These are phyloP conservation scores for Micrasema minimum DNA, from an alignment of 1,140 invertebrate species.

Conservation along the genomic window DNA sequence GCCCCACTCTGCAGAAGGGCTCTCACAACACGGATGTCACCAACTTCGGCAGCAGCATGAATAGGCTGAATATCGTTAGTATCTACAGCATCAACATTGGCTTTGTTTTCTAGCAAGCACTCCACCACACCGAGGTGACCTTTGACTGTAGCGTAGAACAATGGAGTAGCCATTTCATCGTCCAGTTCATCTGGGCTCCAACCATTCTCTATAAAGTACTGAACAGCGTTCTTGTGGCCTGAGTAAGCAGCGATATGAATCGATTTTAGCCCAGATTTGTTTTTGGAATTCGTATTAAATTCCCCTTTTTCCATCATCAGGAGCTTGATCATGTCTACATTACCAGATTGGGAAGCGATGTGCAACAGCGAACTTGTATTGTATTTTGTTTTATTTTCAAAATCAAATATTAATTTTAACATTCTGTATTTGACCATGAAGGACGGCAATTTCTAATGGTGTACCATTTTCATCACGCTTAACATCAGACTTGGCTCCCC, in stretches of 20 bases:
- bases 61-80: not conserved
- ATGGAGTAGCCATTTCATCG: not conserved
- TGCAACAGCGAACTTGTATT: not conserved
- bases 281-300: not conserved
- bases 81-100: not conserved
- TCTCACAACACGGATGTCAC: not conserved
- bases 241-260: not conserved
- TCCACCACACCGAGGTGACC: not conserved
- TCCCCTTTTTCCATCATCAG: not conserved
- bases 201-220: slow-evolving; percentile 2
- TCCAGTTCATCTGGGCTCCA: not conserved
- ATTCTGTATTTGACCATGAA: not conserved
- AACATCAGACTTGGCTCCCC: not conserved
- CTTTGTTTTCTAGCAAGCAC: slow-evolving; percentile 1
- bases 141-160: not conserved
- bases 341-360: not conserved
- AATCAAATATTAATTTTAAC: not conserved
- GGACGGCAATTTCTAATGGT: slow-evolving; percentile 5
- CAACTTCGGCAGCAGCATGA: not conserved
- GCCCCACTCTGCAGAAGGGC: not conserved
- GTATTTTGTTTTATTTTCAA: not conserved
- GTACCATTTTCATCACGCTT: not conserved
- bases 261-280: not conserved
- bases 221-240: not conserved
- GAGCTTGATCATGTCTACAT: not conserved